Evolutionary conservation across 2,888 invertebrate genomes (phyloP), one percentile per base, ranked within the genome.

Genomic region (Dendrolimus pini): DNA sequence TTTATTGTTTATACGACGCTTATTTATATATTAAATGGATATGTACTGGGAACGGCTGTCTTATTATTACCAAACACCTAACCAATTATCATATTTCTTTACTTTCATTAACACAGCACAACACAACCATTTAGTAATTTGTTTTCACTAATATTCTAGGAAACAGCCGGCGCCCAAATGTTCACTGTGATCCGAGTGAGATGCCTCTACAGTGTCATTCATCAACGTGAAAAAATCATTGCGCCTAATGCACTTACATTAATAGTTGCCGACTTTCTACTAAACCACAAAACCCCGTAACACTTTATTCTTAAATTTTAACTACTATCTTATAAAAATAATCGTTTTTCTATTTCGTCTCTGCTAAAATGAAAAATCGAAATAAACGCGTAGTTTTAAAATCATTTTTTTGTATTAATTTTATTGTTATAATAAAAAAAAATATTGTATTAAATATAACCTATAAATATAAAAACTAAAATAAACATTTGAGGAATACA

Each of bases 81-180:
- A 10, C 47, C 53, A 13, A 53, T 55, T 41, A 47, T 52, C n/a
- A 41, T 59, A 54, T 64, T 67, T 59, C 47, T 60, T 30, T 52
- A 54, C 56, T 57, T 30, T 61, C 54, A 59, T 57, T 10, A 41
- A 61, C 62, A 56, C 54, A 52, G 58, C 54, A 57, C 56, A 55
- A 53, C 47, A 58, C 52, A 47, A 54, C 58, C 41, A 53, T 42
- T 59, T 58, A 70, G 69, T 69, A 64, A 67, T 59, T 30, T 30
- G 71, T 64, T 75, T 76, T 75, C 63, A 81, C 81, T 81, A 81
- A 85, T 76, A 82, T 90, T 90, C 77, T 90, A 90, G 89, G 89
- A 78, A 70, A 77, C 78, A 76, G 75, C 74, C 76, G 78, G 68
- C 76, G 77, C 80, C 79, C 70, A 90, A 89, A 85, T 82, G 89